Evolutionary conservation across 2,113 vertebrate species (phyloP).

Genomic region (Archocentrus centrarchus): DNA sequence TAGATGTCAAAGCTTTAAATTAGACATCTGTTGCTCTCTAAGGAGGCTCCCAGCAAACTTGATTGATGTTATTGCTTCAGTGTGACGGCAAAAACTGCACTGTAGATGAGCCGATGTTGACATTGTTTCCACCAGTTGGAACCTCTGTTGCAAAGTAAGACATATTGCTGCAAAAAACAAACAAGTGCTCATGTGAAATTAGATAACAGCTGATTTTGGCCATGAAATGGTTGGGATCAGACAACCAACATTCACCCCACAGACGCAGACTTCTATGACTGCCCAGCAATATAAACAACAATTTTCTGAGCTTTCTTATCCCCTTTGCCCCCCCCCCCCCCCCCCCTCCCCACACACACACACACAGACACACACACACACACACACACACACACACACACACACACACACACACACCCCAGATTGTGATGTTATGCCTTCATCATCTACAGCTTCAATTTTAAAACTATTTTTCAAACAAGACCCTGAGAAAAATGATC

Average conservation of each 20-base stretch:
- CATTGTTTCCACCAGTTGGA: background rate
- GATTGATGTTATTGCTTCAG: background rate
- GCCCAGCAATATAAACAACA: background rate
- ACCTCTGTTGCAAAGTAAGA: background rate
- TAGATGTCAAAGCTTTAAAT: background rate
- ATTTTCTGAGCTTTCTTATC: no score
- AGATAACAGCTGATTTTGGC: background rate
- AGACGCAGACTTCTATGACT: background rate
- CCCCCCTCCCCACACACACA: no score
- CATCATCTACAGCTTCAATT: background rate
- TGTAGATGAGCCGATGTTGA: background rate
- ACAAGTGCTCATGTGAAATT: background rate
- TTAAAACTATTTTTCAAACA: background rate
- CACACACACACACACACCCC: no score
- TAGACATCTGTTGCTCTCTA: background rate
- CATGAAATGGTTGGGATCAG: background rate
- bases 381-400: no score
- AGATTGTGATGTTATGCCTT: no score
- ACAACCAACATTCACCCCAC: background rate
- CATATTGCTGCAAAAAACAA: background rate
- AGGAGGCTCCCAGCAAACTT: background rate
- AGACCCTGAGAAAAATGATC: background rate
- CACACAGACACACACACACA: no score
- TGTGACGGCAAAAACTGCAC: background rate
- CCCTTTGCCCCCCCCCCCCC: no score